These are phyloP conservation scores for Novumbra hubbsi DNA, from an alignment of 2,797 vertebrate genomes.

Conservation along the genomic window DNA sequence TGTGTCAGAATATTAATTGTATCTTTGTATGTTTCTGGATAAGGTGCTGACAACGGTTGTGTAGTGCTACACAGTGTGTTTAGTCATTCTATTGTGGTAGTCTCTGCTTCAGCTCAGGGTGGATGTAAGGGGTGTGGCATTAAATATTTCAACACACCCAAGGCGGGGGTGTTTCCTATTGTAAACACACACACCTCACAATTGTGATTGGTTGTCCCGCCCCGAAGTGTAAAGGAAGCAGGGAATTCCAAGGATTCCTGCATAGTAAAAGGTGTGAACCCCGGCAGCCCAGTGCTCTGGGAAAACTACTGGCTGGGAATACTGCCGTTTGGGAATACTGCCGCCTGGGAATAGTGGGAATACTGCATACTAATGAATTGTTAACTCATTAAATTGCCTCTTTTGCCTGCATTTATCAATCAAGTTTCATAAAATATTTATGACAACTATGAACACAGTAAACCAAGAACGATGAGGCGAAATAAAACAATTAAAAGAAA, in stretches of 20 bases:
- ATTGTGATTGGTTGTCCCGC: constrained; percentile 47
- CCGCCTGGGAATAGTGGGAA: too few relatives aligned
- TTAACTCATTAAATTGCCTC: neutral
- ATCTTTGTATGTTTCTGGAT: neutral
- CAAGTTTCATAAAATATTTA: neutral
- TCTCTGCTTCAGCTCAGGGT: constrained; percentile 24
- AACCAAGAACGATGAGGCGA: too few relatives aligned
- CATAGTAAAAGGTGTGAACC: constrained; percentile 74
- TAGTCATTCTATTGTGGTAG: constrained; percentile 64
- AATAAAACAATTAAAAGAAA: neutral
- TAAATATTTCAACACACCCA: constrained; percentile 10
- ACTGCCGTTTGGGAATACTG: too few relatives aligned
- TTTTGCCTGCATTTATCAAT: neutral
- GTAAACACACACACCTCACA: constrained; percentile 45
- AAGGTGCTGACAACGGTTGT: neutral
- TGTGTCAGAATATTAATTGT: too few relatives aligned
- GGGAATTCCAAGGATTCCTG: constrained; percentile 74
- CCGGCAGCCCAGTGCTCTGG: constrained; percentile 56
- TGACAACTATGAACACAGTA: neutral
- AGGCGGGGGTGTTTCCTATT: constrained; percentile 52
- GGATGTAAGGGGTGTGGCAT: constrained; percentile 2
- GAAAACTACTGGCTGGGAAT: constrained; percentile 52
- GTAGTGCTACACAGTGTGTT: constrained; percentile 41
- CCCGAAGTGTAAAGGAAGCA: constrained; percentile 59
- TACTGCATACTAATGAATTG: neutral